Base-by-base conservation (phyloP, 1,140 invertebrate species). In the Sminthurides bifidus region DNA sequence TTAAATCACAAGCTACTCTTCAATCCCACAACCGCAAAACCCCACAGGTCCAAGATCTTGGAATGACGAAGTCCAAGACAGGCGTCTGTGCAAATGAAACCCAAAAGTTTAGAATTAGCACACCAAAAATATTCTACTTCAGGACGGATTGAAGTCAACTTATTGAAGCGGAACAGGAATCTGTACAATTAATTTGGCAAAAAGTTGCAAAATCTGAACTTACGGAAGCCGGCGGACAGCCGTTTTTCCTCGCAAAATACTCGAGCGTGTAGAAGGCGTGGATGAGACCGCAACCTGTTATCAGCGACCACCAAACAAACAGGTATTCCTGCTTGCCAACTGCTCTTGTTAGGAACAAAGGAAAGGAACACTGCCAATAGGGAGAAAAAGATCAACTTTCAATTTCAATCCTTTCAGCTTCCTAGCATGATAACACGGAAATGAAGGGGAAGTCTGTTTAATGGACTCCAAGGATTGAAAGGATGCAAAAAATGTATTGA, bases 181-280 rank as follows among this genome's bases (percentile, higher is more conserved):
- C 33, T 35, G 33, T 12, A 43, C 19, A 8, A 14, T n/a, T n/a
- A 43, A 12, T 43, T 43, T 12, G 19, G 21, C 6, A 43, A 43
- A 10, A 43, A 43, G 14, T 12, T n/a, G 6, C 6, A 10, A 10
- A 10, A 43, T 10, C 17, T 38, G 41, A 24, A 54, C 52, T 67
- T 64, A 69, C 68, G 33, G 56, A n/a, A 31, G 60, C 52, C 12
- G 64, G 68, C 1, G 79, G 79, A 69, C 87, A 90, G 67, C 41
- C 41, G 44, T 92, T 91, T 35, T 74, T 69, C 43, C 85, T 75
- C 0, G 88, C 85, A 69, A 83, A 92, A 70, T 81, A 86, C 71
- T 94, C 90, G 74, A 90, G 81, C 30, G 80, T 75, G 66, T 93
- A 93, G 1, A 88, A 67, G 65, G 80, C 82, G 64, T 86, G 77